Percentiles rank a stretch among this genome's conserved stretches.
Conservation (phyloP, 2,888 invertebrate genomes). For the Trichogramma evanescens region DNA sequence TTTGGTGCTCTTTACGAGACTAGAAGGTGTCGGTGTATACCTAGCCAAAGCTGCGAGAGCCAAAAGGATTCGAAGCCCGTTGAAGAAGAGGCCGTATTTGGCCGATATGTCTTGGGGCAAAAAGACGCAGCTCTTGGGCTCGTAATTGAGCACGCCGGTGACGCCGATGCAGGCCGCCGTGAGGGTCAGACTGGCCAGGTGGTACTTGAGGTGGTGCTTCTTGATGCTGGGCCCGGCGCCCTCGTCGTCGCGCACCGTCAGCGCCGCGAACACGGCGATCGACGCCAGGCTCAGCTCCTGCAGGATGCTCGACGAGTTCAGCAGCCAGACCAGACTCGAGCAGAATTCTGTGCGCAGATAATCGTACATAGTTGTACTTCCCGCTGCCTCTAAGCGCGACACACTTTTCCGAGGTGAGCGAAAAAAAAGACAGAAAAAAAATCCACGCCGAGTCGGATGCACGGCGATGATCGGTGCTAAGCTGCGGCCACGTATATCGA, state of each 20-base stretch:
- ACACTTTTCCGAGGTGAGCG: not conserved
- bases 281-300: slow-evolving; percentile 49
- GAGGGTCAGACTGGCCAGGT: slow-evolving; percentile 48
- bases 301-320: slow-evolving; percentile 48
- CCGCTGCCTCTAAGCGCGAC: too few relatives aligned
- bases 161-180: slow-evolving; percentile 49
- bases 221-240: slow-evolving; percentile 37
- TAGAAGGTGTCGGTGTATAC: not conserved
- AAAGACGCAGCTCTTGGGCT: slow-evolving; percentile 41
- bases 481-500: not conserved
- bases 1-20: too few relatives aligned
- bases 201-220: slow-evolving; percentile 47
- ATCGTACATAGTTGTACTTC: not conserved
- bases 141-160: slow-evolving; percentile 47
- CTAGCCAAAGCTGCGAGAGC: slow-evolving; percentile 31
- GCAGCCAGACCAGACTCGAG: slow-evolving; percentile 47
- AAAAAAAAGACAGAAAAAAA: not conserved
- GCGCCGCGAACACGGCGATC: slow-evolving; percentile 42
- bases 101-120: slow-evolving; percentile 38
- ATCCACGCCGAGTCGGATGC: not conserved
- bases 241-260: slow-evolving; percentile 35
- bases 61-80: slow-evolving; percentile 34
- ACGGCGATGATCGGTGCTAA: too few relatives aligned
- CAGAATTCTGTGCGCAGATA: slow-evolving; percentile 39
- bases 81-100: slow-evolving; percentile 41